A percentile compares a stretch with the other conserved stretches of the same genome.
These are phyloP conservation scores for Cerastis leucographa DNA, from an alignment of 2,888 invertebrate genomes.

Conservation along the genomic window DNA sequence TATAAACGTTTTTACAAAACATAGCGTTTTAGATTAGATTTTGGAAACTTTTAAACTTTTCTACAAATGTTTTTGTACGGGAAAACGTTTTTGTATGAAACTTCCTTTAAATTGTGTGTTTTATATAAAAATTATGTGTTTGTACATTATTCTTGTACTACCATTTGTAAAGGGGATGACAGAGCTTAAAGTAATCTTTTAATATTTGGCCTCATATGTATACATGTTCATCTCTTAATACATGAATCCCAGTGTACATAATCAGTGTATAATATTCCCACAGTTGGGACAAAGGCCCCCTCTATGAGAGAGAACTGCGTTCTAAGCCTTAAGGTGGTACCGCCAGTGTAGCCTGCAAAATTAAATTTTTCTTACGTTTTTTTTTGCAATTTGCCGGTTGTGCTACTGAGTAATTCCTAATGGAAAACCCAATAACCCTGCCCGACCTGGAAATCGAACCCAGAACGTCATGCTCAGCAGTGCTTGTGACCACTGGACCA, in stretches of 20 bases:
- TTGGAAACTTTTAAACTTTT: conserved; percentile 41
- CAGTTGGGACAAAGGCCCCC: background rate
- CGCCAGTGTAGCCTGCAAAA: too few relatives aligned
- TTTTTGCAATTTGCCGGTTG: too few relatives aligned
- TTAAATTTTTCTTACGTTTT: too few relatives aligned
- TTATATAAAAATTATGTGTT: conserved; percentile 12
- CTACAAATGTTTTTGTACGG: conserved; percentile 28
- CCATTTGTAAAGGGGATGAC: background rate
- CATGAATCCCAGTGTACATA: background rate
- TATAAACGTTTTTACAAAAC: conserved; percentile 48
- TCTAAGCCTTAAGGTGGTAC: too few relatives aligned
- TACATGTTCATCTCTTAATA: background rate
- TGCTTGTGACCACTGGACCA: too few relatives aligned
- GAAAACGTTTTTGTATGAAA: conserved; percentile 4
- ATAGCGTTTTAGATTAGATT: conserved; percentile 33
- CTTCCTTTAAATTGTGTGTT: conserved; percentile 4
- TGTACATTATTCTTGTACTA: conserved; percentile 20
- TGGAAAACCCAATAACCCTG: too few relatives aligned
- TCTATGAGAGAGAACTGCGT: too few relatives aligned
- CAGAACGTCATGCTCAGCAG: too few relatives aligned
- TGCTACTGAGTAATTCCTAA: too few relatives aligned
- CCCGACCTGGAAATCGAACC: too few relatives aligned
- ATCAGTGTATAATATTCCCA: background rate
- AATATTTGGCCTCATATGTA: background rate
- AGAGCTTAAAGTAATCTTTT: conserved; percentile 33